Percentiles rank a stretch among this genome's conserved stretches.
These are phyloP conservation scores for Damaliscus lunatus DNA, from an alignment of 2,113 vertebrate species.

Conservation along the genomic window DNA sequence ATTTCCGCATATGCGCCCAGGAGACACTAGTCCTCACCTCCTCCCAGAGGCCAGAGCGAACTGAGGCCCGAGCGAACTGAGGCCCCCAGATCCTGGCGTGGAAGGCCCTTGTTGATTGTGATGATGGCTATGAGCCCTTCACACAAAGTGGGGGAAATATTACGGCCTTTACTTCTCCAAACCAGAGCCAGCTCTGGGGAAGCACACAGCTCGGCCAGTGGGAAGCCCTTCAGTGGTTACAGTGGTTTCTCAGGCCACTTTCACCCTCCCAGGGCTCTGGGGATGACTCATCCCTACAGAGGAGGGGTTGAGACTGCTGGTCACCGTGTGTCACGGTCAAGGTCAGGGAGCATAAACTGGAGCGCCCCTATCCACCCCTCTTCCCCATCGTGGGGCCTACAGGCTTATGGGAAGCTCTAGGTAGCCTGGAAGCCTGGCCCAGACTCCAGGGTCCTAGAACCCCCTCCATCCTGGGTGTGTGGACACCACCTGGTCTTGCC, in stretches of 20 bases:
- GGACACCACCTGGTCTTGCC: neutral
- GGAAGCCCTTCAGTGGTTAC: no score
- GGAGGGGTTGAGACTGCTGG: neutral
- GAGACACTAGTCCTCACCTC: neutral
- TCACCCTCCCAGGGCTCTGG: neutral
- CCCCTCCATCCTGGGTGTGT: neutral
- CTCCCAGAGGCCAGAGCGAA: neutral
- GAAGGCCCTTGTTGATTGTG: neutral
- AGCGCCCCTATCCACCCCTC: neutral
- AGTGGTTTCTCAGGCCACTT: neutral
- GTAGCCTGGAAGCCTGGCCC: neutral
- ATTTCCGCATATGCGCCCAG: neutral
- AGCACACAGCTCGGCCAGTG: accelerated
- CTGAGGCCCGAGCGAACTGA: neutral
- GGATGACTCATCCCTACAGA: neutral
- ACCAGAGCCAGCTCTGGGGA: neutral
- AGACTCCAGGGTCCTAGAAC: neutral
- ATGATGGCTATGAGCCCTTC: neutral
- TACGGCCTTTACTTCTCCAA: neutral
- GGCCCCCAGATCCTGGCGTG: neutral
- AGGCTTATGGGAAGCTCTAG: neutral
- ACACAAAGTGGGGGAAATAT: neutral
- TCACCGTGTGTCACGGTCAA: neutral
- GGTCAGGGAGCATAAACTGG: neutral
- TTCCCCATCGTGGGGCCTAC: neutral